Evolutionary conservation across 2,113 vertebrate species (phyloP).

Genomic region (Tychaedon coryphoeus): DNA sequence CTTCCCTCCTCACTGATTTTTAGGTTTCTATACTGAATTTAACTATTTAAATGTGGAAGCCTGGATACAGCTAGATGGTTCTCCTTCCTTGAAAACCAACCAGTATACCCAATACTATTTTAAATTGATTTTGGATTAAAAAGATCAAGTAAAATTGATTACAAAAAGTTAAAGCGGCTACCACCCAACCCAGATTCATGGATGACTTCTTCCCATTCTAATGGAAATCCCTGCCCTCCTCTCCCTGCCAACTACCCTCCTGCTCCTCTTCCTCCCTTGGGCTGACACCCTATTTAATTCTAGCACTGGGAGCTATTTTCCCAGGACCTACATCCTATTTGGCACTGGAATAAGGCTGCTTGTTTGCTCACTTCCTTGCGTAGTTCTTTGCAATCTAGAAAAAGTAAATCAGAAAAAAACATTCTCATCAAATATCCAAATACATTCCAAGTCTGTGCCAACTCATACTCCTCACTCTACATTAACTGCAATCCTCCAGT

Average conservation of each 20-base stretch:
- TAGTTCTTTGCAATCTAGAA: background rate
- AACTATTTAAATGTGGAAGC: background rate
- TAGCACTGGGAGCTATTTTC: background rate
- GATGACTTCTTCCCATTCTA: background rate
- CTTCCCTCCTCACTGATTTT: constrained; percentile 1
- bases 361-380: background rate
- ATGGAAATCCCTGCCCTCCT: background rate
- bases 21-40: background rate
- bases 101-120: background rate
- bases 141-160: background rate
- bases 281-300: background rate
- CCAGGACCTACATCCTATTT: background rate
- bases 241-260: background rate
- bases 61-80: background rate
- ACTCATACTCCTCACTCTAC: background rate
- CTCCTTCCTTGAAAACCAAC: background rate
- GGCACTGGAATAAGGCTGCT: background rate
- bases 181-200: background rate
- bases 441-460: background rate
- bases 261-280: background rate
- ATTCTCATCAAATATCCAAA: constrained; percentile 30
- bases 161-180: background rate
- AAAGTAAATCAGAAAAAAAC: constrained; percentile 45
- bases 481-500: background rate
- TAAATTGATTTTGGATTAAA: background rate